These are phyloP conservation scores for Luperina testacea DNA, from an alignment of 2,888 invertebrate genomes.

Conservation along the genomic window DNA sequence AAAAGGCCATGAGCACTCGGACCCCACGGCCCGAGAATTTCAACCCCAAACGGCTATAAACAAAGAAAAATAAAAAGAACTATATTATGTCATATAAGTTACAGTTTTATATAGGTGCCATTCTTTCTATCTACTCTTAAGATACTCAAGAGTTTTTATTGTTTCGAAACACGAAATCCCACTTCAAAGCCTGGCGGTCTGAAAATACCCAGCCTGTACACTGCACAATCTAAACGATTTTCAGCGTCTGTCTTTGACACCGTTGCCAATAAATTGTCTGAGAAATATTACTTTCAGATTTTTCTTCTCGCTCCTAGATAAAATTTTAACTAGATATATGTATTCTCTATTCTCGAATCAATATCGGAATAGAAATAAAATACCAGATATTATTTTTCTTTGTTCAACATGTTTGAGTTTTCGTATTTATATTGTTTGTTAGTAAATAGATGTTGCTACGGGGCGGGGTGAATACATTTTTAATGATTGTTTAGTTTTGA, in stretches of 20 bases:
- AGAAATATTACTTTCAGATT: slow-evolving; percentile 59
- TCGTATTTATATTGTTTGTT: slow-evolving; percentile 3
- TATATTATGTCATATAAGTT: too few species aligned
- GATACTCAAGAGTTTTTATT: background rate
- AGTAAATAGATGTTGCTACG: too few species aligned
- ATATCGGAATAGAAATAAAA: slow-evolving; percentile 37
- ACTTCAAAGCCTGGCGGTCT: background rate
- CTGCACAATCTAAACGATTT: slow-evolving; percentile 49
- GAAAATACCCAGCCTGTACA: slow-evolving; percentile 39
- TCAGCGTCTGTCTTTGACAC: slow-evolving; percentile 52
- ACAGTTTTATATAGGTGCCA: background rate
- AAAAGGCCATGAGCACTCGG: too few species aligned
- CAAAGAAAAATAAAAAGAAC: too few species aligned
- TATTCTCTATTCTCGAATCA: slow-evolving; percentile 31
- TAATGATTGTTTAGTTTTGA: background rate
- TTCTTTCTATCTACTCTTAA: background rate
- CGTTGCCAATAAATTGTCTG: slow-evolving; percentile 57
- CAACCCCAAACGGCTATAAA: too few species aligned
- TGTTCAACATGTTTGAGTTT: slow-evolving; percentile 9
- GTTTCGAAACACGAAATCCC: background rate
- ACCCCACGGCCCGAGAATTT: too few species aligned
- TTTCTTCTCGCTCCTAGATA: slow-evolving; percentile 38
- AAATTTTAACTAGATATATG: slow-evolving; percentile 25
- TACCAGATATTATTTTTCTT: slow-evolving; percentile 1
- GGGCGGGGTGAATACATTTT: background rate